Evolutionary conservation across 2,113 vertebrate genomes (phyloP), one percentile per base, ranked within the genome.

Genomic region (Mola mola): DNA sequence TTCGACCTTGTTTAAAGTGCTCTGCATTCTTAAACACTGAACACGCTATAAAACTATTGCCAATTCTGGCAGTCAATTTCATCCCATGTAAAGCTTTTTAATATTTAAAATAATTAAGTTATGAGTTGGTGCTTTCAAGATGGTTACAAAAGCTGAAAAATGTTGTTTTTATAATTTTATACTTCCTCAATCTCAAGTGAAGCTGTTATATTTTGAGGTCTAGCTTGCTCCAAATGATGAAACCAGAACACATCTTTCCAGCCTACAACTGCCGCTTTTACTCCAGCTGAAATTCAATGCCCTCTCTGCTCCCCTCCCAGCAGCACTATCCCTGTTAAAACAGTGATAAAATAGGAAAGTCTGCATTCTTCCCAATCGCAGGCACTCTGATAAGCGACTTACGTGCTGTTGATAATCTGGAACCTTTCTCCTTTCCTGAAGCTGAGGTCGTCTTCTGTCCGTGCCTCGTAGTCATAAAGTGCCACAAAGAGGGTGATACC

Each of bases 331-430:
- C 6, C 40, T 46, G n/a, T 13, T 15, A 20, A 48, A 25, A 29
- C 8, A 8, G 60, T 8, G 40, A 50, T 43, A 43, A 51, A 66
- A 29, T 20, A 21, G 15, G 16, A 51, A 40, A 46, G n/a, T n/a
- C 8, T 11, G 67, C 8, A 31, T 56, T 56, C 22, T 28, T 7
- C 22, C 36, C 12, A 9, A 47, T 42, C 12, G 26, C 21, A 51
- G 62, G 43, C 16, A 19, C 29, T 8, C 3, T 22, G 72, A 66
- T 44, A 43, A 66, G 67, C 53, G 16, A 96, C 96, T 97, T 92
- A 99, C 97, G 95, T 96, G 95, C 94, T 98, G 89, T 98, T 99
- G 80, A 98, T 88, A 80, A 99, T 99, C 82, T 99, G 97, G 86
- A 99, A 98, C 78, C 94, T 91, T 81, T 99, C 97, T 91, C 96